A percentile compares a stretch with the other conserved stretches of the same genome.
Evolutionary conservation across 2,888 invertebrate species (phyloP).

Genomic region (Noctua janthe): DNA sequence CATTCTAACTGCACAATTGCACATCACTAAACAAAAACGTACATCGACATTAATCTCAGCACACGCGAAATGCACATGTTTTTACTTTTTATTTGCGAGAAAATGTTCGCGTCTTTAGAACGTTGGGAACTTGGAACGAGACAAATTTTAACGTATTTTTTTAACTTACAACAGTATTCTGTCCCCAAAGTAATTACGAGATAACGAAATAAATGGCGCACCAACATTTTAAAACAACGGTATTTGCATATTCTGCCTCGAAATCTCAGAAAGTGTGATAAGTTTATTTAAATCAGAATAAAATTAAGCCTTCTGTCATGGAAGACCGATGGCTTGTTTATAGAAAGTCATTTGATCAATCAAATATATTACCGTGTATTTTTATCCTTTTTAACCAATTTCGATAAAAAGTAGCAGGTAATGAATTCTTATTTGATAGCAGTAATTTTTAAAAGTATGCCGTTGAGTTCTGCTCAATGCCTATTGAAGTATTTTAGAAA

Average conservation of each 20-base stretch:
- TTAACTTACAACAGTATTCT: conserved; percentile 44
- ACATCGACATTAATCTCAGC: conserved; percentile 61
- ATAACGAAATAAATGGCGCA: conserved; percentile 49
- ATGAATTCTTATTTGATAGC: not conserved
- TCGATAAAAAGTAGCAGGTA: not conserved
- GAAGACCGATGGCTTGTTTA: conserved; percentile 20
- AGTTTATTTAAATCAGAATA: conserved; percentile 50
- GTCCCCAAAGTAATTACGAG: conserved; percentile 54
- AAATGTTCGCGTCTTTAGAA: conserved; percentile 55
- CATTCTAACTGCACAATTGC: conserved; percentile 10
- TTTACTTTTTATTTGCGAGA: conserved; percentile 52
- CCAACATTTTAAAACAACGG: conserved; percentile 46
- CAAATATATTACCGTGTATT: not conserved
- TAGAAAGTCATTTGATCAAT: not conserved
- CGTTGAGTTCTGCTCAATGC: not conserved
- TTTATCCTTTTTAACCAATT: not conserved
- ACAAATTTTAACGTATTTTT: conserved; percentile 61
- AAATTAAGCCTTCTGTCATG: conserved; percentile 31
- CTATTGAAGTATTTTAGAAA: not conserved
- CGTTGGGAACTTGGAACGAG: conserved; percentile 38
- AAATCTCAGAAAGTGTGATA: conserved; percentile 40
- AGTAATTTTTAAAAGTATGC: not conserved
- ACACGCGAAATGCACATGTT: conserved; percentile 56
- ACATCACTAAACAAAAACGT: conserved; percentile 43
- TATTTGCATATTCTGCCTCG: conserved; percentile 45